Conservation (phyloP, 2,888 invertebrate species). For the Cacoxenus indagator region DNA sequence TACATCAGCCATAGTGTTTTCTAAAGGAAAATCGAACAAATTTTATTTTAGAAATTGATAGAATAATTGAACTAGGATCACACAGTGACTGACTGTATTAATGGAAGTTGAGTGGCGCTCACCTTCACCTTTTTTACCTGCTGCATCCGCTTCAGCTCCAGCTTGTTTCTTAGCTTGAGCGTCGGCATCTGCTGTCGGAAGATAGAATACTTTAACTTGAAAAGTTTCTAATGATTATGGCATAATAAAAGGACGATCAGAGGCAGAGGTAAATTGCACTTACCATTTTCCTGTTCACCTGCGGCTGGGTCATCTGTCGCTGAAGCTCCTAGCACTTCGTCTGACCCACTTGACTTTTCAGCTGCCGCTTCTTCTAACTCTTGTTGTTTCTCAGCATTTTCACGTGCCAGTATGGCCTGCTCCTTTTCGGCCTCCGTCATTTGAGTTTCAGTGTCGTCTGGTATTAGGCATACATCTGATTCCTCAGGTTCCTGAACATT, state of each 20-base stretch:
- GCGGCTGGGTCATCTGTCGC: slow-evolving; percentile 27
- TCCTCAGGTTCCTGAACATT: slow-evolving; percentile 73
- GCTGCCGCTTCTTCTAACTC: slow-evolving; percentile 49
- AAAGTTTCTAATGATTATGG: slow-evolving; percentile 25
- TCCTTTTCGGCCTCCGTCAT: slow-evolving; percentile 79
- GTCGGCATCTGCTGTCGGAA: slow-evolving; percentile 44
- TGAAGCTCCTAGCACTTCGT: slow-evolving; percentile 14
- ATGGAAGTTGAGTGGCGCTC: slow-evolving; percentile 38
- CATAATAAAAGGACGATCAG: neutral
- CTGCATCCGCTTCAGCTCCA: slow-evolving; percentile 50
- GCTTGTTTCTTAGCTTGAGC: slow-evolving; percentile 58
- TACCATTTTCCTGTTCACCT: slow-evolving; percentile 47
- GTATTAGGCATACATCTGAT: slow-evolving; percentile 79
- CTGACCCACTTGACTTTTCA: slow-evolving; percentile 25
- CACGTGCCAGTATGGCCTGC: slow-evolving; percentile 71
- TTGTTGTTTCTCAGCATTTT: slow-evolving; percentile 67
- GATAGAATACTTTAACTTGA: slow-evolving; percentile 8
- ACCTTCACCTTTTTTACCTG: slow-evolving; percentile 50
- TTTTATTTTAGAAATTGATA: neutral
- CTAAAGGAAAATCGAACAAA: slow-evolving; percentile 57
- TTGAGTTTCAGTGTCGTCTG: slow-evolving; percentile 77
- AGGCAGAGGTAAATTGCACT: neutral
- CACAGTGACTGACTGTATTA: too few relatives aligned
- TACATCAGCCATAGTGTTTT: slow-evolving; percentile 49
- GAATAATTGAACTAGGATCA: neutral